Evolutionary conservation across 2,113 vertebrate species (phyloP).

Genomic region (Todiramphus saurophagus): DNA sequence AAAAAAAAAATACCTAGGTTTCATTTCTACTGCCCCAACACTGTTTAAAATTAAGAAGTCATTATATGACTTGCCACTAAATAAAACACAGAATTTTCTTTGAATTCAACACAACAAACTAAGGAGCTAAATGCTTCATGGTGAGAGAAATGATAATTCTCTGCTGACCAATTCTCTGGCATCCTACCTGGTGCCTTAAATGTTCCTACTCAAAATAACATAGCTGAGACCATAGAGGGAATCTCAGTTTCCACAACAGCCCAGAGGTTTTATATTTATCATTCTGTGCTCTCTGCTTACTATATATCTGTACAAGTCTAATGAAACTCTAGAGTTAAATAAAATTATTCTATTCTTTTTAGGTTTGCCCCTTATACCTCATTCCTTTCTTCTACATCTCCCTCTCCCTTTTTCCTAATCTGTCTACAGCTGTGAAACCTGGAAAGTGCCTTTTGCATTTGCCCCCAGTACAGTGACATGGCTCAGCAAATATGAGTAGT

Average conservation of each 20-base stretch:
- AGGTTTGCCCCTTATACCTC: neutral
- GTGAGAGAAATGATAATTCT: neutral
- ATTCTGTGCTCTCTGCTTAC: neutral
- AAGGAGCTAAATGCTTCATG: neutral
- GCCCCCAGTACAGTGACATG: neutral
- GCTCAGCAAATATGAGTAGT: neutral
- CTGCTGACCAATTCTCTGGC: neutral
- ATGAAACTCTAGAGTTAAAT: neutral
- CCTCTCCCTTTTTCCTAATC: neutral
- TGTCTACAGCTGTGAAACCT: neutral
- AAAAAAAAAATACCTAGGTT: neutral
- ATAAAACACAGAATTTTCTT: neutral
- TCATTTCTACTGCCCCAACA: neutral
- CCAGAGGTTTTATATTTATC: neutral
- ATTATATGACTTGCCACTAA: neutral
- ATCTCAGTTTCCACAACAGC: neutral
- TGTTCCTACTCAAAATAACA: neutral
- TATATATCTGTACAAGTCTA: neutral
- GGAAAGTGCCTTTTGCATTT: neutral
- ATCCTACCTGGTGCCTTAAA: neutral
- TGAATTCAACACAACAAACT: neutral
- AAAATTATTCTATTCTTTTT: neutral
- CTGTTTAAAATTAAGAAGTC: neutral
- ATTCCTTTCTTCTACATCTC: neutral
- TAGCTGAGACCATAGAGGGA: neutral